Percentiles rank a stretch among this genome's conserved stretches.
Conservation (phyloP, 2,113 vertebrate genomes). For the Electrona antarctica region DNA sequence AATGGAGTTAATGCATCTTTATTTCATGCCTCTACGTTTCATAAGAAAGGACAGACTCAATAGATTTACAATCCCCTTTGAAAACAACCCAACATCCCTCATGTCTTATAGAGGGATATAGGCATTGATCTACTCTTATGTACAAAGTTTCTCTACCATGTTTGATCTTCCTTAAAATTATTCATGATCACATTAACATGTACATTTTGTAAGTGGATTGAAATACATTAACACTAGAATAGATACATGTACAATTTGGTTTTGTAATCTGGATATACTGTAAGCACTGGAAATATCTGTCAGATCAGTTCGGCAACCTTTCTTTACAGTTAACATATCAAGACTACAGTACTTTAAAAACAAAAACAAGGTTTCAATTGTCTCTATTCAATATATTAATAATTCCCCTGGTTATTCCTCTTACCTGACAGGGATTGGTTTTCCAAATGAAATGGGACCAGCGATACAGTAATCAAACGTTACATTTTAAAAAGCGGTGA, state of each 20-base stretch:
- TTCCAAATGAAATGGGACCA: conserved; percentile 49
- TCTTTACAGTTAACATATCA: conserved; percentile 65
- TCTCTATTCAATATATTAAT: conserved; percentile 65
- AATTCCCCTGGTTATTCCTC: conserved; percentile 29
- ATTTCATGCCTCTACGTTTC: conserved; percentile 79
- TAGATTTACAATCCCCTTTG: conserved; percentile 67
- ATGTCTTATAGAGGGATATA: conserved; percentile 67
- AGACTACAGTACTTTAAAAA: conserved; percentile 67
- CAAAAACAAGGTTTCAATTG: conserved; percentile 54
- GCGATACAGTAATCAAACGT: conserved; percentile 46
- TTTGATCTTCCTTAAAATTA: conserved; percentile 59
- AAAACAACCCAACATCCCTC: conserved; percentile 65
- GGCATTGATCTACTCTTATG: conserved; percentile 74
- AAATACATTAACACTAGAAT: conserved; percentile 61
- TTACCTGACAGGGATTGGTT: conserved; percentile 38
- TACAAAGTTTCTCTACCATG: conserved; percentile 77
- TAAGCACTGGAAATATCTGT: conserved; percentile 54
- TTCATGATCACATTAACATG: conserved; percentile 55
- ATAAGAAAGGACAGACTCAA: conserved; percentile 74
- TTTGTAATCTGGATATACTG: conserved; percentile 65
- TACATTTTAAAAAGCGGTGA: conserved; percentile 22
- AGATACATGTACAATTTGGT: conserved; percentile 61
- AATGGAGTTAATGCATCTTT: conserved; percentile 78
- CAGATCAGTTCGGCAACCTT: conserved; percentile 54
- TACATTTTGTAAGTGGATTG: conserved; percentile 40